Evolutionary conservation across 2,888 invertebrate genomes (phyloP).

Genomic region (Amorpha juglandis): DNA sequence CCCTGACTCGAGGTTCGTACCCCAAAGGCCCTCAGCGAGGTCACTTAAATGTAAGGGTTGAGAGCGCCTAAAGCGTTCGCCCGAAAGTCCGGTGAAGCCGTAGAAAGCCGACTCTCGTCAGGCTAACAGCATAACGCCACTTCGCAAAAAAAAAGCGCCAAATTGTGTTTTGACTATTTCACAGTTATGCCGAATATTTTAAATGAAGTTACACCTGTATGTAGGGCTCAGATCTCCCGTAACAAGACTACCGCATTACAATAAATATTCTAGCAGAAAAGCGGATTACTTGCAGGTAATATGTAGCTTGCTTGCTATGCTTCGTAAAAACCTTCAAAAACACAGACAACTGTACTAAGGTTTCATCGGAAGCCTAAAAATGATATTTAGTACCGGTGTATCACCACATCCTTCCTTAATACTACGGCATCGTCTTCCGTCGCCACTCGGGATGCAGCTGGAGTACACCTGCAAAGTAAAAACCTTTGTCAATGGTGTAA

Average conservation of each 20-base stretch:
- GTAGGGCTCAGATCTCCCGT: neutral
- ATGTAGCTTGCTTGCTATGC: too few relatives aligned
- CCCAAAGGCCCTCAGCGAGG: too few relatives aligned
- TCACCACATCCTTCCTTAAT: constrained; percentile 65
- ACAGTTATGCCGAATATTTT: neutral
- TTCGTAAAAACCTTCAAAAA: neutral
- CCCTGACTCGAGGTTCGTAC: too few relatives aligned
- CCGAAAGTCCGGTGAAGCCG: too few relatives aligned
- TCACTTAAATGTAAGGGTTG: too few relatives aligned
- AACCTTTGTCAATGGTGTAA: constrained; percentile 51
- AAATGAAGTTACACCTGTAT: neutral
- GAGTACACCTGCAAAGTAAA: constrained; percentile 59
- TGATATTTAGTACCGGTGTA: constrained; percentile 22
- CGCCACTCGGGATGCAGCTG: constrained; percentile 57
- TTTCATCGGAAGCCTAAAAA: constrained; percentile 28
- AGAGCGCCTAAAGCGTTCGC: too few relatives aligned
- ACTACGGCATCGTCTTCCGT: constrained; percentile 48
- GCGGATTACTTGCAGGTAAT: neutral
- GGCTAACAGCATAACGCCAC: too few relatives aligned
- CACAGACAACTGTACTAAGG: constrained; percentile 27
- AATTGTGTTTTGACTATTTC: neutral
- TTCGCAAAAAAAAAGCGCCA: too few relatives aligned
- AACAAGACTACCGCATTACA: neutral
- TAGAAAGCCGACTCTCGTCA: too few relatives aligned
- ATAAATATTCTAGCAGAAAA: neutral